Base-by-base conservation (phyloP, 2,888 invertebrate genomes). In the Homarus gammarus region DNA sequence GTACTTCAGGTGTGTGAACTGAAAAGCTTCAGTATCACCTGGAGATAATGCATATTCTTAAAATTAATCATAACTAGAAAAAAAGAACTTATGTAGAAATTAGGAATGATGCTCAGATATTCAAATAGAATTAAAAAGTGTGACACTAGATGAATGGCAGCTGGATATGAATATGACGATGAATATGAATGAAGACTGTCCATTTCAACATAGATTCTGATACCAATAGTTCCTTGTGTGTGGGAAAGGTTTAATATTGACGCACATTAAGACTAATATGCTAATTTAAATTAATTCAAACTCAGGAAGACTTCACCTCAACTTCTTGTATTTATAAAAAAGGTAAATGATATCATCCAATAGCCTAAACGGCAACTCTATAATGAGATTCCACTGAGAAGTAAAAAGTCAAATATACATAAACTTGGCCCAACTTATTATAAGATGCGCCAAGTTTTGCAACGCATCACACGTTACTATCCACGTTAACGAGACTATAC, bases 371-470 rank as follows among this genome's bases (percentile, higher is more conserved):
- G 56, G 56, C 56, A 56, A 56, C 56, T 56, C 56, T 22, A 10
- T 56, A 56, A 56, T 56, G 56, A 64, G n/a, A 64, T 27, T 64
- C 64, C 64, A 64, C 8, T 8, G 27, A 64, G 64, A 64, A 8
- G 64, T 64, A 64, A 64, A 64, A 64, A 3, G 27, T 27, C 64
- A 64, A n/a, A 64, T 10, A 64, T 27, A 64, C 27, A 64, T 27
- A 64, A 64, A 64, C 64, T 64, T 64, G 27, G 64, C 1, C 64
- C 64, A 64, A 64, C 64, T n/a, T 27, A 64, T 64, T 27, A 27
- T 27, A 64, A 27, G 64, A 64, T 64, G 64, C 5, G 3, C 64
- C n/a, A 64, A 64, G 27, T 64, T 64, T n/a, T 0, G 64, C 2
- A 64, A 64, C 6, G 64, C 64, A 27, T 27, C 27, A 27, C 27